Evolutionary conservation across 2,113 vertebrate genomes (phyloP).

Genomic region (Pycnonotus jocosus): DNA sequence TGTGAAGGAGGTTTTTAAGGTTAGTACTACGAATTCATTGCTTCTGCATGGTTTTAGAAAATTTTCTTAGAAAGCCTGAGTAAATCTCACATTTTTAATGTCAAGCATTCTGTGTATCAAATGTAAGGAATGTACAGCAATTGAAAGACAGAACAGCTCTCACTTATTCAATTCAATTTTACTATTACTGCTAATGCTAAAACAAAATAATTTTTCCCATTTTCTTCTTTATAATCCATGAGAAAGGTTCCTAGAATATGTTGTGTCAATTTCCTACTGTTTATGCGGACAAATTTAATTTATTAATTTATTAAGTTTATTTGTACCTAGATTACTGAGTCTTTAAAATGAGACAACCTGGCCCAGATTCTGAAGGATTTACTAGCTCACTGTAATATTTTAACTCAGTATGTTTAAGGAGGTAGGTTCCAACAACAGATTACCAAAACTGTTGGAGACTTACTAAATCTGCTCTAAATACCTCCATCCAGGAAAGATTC

Average conservation of each 20-base stretch:
- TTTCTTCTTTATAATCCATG: background rate
- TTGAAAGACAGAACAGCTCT: background rate
- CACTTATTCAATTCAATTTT: background rate
- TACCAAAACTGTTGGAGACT: background rate
- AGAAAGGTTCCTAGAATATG: background rate
- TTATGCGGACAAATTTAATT: background rate
- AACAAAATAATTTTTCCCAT: background rate
- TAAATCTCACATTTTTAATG: background rate
- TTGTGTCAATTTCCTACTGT: background rate
- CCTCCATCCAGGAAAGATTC: background rate
- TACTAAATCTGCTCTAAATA: background rate
- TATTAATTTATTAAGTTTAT: background rate
- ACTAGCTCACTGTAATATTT: background rate
- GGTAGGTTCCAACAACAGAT: background rate
- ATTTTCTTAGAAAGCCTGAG: background rate
- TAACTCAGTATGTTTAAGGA: background rate
- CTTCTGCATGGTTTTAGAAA: background rate
- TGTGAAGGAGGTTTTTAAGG: background rate
- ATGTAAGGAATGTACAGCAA: background rate
- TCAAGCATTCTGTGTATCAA: background rate
- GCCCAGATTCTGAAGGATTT: background rate
- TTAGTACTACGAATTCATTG: background rate
- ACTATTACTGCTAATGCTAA: background rate
- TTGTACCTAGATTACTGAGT: background rate
- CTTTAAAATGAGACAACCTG: background rate